Percentiles rank a stretch among this genome's conserved stretches.
These are phyloP conservation scores for Tragulus kanchil DNA, from an alignment of 2,113 vertebrate species.

Conservation along the genomic window DNA sequence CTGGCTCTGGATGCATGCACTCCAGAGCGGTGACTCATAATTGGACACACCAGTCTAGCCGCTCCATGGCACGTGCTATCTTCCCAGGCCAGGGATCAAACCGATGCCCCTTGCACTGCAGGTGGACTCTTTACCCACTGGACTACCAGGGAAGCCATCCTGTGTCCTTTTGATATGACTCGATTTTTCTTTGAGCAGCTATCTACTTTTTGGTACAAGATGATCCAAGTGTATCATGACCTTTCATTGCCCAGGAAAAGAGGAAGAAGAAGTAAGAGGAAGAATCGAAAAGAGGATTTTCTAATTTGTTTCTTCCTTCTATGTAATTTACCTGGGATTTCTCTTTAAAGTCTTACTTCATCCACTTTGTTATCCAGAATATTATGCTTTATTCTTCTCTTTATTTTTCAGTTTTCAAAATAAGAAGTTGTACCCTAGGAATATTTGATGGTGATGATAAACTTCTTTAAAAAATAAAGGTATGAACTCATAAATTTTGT, in stretches of 20 bases:
- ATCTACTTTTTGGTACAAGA: not conserved
- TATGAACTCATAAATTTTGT: not conserved
- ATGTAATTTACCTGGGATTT: not conserved
- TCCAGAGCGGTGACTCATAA: too few species aligned
- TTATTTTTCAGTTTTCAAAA: slow-evolving; percentile 12
- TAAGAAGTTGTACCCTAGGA: not conserved
- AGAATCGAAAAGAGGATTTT: not conserved
- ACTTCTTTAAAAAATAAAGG: not conserved
- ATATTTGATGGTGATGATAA: not conserved
- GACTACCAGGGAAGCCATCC: too few species aligned
- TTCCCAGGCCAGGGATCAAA: too few species aligned
- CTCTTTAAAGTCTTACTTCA: not conserved
- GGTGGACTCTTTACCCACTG: too few species aligned
- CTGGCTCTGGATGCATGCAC: too few species aligned
- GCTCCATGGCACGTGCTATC: too few species aligned
- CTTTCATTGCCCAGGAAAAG: not conserved
- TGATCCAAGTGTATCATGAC: not conserved
- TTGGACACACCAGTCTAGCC: too few species aligned
- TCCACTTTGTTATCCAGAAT: not conserved
- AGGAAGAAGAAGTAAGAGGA: not conserved
- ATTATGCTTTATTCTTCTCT: not conserved
- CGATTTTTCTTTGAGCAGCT: not conserved
- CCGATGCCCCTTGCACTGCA: too few species aligned
- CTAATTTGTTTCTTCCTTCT: not conserved
- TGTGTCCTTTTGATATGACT: not conserved